A percentile compares a stretch with the other conserved stretches of the same genome.
These are phyloP conservation scores for Thalassophryne amazonica DNA, from an alignment of 2,797 vertebrate genomes.

Conservation along the genomic window DNA sequence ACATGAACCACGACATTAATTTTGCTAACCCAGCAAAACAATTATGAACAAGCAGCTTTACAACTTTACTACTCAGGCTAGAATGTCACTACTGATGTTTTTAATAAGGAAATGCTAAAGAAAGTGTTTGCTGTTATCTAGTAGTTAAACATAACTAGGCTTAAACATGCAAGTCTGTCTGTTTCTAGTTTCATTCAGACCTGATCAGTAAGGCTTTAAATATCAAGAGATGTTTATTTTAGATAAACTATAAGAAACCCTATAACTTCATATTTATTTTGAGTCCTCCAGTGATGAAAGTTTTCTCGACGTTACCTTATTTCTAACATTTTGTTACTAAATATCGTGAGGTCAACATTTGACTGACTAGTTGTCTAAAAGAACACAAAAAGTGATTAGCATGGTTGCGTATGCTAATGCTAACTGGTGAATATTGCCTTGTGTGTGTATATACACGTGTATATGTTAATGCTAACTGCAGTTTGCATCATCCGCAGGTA, in stretches of 20 bases:
- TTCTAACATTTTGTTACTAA: too few relatives aligned
- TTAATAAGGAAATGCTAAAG: constrained; percentile 38
- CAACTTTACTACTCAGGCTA: constrained; percentile 40
- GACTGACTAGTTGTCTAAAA: too few relatives aligned
- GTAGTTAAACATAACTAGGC: constrained; percentile 52
- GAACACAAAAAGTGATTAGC: too few relatives aligned
- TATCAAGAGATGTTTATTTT: constrained; percentile 45
- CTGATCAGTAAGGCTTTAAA: constrained; percentile 59
- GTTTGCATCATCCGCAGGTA: too few relatives aligned
- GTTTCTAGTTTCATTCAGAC: constrained; percentile 36
- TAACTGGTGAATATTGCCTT: too few relatives aligned
- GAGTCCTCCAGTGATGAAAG: too few relatives aligned
- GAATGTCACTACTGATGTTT: constrained; percentile 47
- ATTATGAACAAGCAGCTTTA: constrained; percentile 45
- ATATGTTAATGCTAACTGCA: too few relatives aligned
- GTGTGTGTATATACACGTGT: too few relatives aligned
- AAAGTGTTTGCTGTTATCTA: constrained; percentile 34
- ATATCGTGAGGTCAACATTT: too few relatives aligned
- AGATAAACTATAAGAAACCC: constrained; percentile 46
- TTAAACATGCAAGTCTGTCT: constrained; percentile 42
- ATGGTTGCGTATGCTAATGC: too few relatives aligned
- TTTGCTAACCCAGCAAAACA: constrained; percentile 29
- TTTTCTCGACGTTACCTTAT: too few relatives aligned
- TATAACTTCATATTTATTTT: constrained; percentile 63
- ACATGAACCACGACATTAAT: constrained; percentile 26